These are phyloP conservation scores for Glyphotaelius pellucidus DNA, from an alignment of 2,888 invertebrate genomes.

Conservation along the genomic window DNA sequence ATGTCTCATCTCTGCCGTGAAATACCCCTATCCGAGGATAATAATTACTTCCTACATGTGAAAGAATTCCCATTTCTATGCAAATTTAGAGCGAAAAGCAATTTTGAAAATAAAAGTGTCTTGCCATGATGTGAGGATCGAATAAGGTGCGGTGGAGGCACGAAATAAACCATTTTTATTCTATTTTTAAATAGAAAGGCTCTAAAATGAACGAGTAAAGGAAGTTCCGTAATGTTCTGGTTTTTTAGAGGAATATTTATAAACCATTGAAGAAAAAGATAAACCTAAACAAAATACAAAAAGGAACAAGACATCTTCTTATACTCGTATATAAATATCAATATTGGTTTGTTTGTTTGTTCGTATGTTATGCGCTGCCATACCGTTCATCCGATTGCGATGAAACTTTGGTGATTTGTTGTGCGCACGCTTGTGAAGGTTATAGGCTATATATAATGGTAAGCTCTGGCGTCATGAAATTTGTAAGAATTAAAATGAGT, in stretches of 20 bases:
- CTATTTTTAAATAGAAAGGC: not conserved
- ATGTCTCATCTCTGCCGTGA: constrained; percentile 37
- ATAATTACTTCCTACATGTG: constrained; percentile 55
- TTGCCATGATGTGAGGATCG: not conserved
- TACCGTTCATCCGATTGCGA: no score
- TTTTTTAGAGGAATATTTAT: not conserved
- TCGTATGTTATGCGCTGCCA: no score
- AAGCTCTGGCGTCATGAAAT: no score
- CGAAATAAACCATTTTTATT: not conserved
- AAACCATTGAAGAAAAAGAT: no score
- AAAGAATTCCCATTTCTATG: constrained; percentile 58
- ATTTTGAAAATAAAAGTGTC: constrained; percentile 34
- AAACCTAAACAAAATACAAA: no score
- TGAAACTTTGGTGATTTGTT: no score
- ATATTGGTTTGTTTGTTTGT: no score
- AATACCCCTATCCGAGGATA: constrained; percentile 41
- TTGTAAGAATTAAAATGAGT: no score
- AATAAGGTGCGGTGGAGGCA: not conserved
- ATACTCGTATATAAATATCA: no score
- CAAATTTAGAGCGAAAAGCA: constrained; percentile 50
- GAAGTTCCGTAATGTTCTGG: not conserved
- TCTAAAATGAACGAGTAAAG: not conserved
- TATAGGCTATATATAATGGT: no score
- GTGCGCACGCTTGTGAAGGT: no score
- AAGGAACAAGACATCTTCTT: no score